Evolutionary conservation across 1,140 invertebrate genomes (phyloP).

Genomic region (Drosophila oshimai): DNA sequence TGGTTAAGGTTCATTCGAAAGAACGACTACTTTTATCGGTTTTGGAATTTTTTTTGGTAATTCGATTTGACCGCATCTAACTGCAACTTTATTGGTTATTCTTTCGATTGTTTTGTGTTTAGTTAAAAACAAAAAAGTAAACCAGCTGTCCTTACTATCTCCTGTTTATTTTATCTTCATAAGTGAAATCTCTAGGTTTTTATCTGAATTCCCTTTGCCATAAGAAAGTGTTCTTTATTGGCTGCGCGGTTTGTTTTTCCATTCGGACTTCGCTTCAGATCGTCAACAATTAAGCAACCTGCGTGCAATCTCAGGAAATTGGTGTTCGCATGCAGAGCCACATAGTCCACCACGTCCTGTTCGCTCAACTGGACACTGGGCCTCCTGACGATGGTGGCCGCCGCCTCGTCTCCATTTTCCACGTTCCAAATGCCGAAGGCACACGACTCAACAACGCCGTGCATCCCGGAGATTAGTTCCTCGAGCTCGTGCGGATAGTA

Average conservation of each 20-base stretch:
- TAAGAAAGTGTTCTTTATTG: slow-evolving; percentile 13
- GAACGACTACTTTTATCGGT: too few relatives aligned
- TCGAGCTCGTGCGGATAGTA: slow-evolving; percentile 72
- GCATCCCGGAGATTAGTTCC: slow-evolving; percentile 40
- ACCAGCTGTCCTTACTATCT: too few relatives aligned
- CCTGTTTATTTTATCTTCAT: too few relatives aligned
- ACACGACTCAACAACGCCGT: slow-evolving; percentile 54
- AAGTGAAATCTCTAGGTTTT: too few relatives aligned
- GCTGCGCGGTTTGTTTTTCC: slow-evolving; percentile 21
- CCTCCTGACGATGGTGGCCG: slow-evolving; percentile 49
- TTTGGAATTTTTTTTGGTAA: too few relatives aligned
- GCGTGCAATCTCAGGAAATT: slow-evolving; percentile 22
- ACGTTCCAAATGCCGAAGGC: slow-evolving; percentile 57
- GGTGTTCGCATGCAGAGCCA: not conserved
- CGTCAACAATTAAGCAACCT: slow-evolving; percentile 4
- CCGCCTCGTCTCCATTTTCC: slow-evolving; percentile 47
- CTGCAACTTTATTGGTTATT: too few relatives aligned
- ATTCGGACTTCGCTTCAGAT: slow-evolving; percentile 11
- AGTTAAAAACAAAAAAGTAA: too few relatives aligned
- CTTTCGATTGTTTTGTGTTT: too few relatives aligned
- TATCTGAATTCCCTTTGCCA: too few relatives aligned
- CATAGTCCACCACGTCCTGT: slow-evolving; percentile 17
- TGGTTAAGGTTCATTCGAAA: too few relatives aligned
- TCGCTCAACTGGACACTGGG: not conserved
- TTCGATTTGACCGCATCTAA: too few relatives aligned